Evolutionary conservation across 2,113 vertebrate genomes (phyloP).

Genomic region (Zosterops borbonicus): DNA sequence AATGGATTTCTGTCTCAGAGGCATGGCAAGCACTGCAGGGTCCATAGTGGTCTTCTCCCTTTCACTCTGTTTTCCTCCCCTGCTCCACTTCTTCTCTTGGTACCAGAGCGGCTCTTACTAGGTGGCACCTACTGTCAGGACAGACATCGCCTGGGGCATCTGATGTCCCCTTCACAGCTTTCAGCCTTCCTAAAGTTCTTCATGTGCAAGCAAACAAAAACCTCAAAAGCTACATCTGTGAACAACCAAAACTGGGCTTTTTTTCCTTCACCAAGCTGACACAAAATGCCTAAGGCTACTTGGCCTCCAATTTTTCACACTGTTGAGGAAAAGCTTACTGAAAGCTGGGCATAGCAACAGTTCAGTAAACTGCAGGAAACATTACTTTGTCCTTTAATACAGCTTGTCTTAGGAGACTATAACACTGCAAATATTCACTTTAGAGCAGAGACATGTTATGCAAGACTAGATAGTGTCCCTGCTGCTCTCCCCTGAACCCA

Average conservation of each 20-base stretch:
- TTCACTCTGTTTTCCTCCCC: neutral
- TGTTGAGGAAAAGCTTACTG: neutral
- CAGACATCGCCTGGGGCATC: neutral
- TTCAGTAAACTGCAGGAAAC: neutral
- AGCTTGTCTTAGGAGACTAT: neutral
- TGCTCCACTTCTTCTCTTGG: neutral
- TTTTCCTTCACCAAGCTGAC: accelerated
- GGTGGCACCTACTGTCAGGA: neutral
- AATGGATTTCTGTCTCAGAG: neutral
- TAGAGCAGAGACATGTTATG: neutral
- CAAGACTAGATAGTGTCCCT: neutral
- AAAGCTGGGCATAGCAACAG: neutral
- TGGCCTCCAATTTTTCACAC: neutral
- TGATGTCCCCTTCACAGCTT: neutral
- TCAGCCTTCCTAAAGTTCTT: neutral
- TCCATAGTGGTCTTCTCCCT: neutral
- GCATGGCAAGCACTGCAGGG: neutral
- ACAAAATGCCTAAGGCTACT: neutral
- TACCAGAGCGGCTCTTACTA: neutral
- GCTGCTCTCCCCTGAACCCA: neutral
- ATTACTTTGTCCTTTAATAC: neutral
- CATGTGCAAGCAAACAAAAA: neutral
- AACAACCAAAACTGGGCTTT: neutral
- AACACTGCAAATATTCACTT: neutral
- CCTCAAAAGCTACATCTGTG: neutral